Conservation (phyloP, 2,113 vertebrate species). For the Atherinomorus stipes region DNA sequence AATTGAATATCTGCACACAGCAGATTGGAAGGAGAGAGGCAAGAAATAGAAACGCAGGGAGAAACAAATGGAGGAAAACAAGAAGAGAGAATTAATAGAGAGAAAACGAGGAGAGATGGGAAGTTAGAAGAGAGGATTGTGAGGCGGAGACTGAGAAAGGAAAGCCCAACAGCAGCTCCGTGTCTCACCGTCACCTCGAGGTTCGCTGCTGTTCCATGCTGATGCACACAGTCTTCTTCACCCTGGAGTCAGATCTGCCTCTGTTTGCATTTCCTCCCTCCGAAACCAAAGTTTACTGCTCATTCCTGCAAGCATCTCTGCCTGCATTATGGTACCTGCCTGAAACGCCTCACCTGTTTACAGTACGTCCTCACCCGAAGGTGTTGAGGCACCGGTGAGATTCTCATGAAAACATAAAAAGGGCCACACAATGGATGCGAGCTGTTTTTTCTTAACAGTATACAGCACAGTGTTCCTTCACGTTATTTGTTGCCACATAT, state of each 20-base stretch:
- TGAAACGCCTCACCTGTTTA: background rate
- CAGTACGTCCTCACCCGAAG: background rate
- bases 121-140: slow-evolving; percentile 4
- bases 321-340: background rate
- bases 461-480: slow-evolving; percentile 2
- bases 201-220: slow-evolving; percentile 49
- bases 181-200: slow-evolving; percentile 61
- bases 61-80: slow-evolving; percentile 14
- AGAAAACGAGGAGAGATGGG: background rate
- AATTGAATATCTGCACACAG: slow-evolving; percentile 73
- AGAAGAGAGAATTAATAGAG: slow-evolving; percentile 13
- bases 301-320: slow-evolving; percentile 3
- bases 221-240: slow-evolving; percentile 52
- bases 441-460: background rate
- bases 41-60: too few species aligned
- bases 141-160: slow-evolving; percentile 22
- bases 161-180: slow-evolving; percentile 60
- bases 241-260: slow-evolving; percentile 39
- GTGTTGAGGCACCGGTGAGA: background rate
- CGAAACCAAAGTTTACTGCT: background rate
- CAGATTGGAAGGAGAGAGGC: slow-evolving; percentile 38
- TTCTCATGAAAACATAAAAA: background rate
- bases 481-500: slow-evolving; percentile 17
- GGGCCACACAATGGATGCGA: background rate
- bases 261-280: background rate